phyloP scores from a whole-genome alignment of 2,888 invertebrate genomes.

The Pomacea canaliculata region DNA sequence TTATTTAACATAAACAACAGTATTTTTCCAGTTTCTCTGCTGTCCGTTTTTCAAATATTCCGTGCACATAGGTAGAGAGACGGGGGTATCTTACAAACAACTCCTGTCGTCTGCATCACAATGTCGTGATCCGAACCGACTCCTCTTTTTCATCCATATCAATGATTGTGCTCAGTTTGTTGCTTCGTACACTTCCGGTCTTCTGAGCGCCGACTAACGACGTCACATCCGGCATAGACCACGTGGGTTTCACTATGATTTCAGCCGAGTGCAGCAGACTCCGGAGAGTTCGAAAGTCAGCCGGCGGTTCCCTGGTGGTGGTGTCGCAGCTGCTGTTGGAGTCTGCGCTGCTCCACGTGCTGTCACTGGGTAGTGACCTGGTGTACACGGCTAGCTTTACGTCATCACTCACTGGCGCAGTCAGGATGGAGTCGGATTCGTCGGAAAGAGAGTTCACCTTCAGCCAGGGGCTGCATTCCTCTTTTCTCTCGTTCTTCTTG shows the following conservation, averaged over 20 bases:
- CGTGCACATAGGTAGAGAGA: too few relatives aligned
- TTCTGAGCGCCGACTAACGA: constrained; percentile 11
- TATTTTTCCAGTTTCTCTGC: too few relatives aligned
- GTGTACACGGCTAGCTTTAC: constrained; percentile 31
- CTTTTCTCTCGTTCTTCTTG: constrained; percentile 16
- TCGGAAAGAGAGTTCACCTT: constrained; percentile 14
- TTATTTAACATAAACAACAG: too few relatives aligned
- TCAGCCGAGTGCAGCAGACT: constrained; percentile 53
- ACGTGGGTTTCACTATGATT: constrained; percentile 46
- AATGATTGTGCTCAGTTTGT: constrained; percentile 35
- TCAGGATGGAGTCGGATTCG: constrained; percentile 21
- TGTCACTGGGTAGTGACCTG: background rate
- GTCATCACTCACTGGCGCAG: constrained; percentile 30
- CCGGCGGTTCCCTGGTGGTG: background rate
- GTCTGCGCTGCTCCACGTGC: background rate
- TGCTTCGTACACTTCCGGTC: constrained; percentile 8
- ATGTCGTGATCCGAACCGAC: constrained; percentile 36
- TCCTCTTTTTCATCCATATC: constrained; percentile 38
- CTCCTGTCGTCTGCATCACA: constrained; percentile 19
- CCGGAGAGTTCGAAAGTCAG: constrained; percentile 52
- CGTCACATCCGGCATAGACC: constrained; percentile 33
- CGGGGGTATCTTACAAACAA: too few relatives aligned
- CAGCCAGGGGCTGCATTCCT: constrained; percentile 30
- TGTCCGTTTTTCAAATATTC: too few relatives aligned
- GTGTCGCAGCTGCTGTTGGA: constrained; percentile 11